Evolutionary conservation across 2,113 vertebrate genomes (phyloP).

Genomic region (Peromyscus maniculatus): DNA sequence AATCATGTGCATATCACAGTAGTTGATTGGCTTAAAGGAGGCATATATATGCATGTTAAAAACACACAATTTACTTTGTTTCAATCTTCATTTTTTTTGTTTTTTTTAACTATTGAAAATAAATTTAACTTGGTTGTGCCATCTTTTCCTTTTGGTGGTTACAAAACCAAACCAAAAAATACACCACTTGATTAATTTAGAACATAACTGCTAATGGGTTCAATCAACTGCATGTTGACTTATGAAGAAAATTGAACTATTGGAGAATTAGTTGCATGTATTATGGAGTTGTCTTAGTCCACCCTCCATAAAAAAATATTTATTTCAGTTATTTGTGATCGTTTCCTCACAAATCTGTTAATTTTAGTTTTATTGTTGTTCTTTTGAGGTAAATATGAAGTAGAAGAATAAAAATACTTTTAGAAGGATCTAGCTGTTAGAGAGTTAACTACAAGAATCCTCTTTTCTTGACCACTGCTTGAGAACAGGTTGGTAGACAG

Average conservation of each 20-base stretch:
- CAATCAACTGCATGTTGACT: not conserved
- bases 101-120: not conserved
- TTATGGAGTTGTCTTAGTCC: not conserved
- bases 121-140: not conserved
- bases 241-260: not conserved
- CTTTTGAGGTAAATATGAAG: not conserved
- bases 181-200: not conserved
- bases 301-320: not conserved
- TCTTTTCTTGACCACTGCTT: not conserved
- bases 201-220: not conserved
- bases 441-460: not conserved
- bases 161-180: not conserved
- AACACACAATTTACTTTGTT: not conserved
- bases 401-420: not conserved
- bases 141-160: conserved; percentile 12
- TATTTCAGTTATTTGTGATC: not conserved
- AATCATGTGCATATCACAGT: not conserved
- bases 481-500: not conserved
- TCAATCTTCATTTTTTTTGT: not conserved
- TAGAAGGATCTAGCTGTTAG: not conserved
- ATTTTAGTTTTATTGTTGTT: conserved; percentile 18
- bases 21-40: not conserved
- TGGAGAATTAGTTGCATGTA: not conserved
- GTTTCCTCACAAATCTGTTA: not conserved
- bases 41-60: not conserved